phyloP scores from a whole-genome alignment of 1,140 invertebrate species.

The Drosophila yakuba region DNA sequence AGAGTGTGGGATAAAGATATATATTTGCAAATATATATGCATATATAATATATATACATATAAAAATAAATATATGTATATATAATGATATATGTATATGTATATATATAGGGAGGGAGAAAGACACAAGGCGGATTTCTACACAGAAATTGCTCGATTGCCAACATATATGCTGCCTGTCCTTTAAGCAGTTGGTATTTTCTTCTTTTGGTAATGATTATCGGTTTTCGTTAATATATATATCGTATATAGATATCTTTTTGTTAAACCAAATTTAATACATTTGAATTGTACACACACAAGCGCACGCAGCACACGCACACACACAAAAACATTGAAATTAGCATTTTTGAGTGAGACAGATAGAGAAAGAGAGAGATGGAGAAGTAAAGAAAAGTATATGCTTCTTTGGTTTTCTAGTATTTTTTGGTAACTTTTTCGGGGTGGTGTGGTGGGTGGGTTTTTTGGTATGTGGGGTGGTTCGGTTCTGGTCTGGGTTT shows the following conservation, averaged over 20 bases:
- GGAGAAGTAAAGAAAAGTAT: slow-evolving; percentile 21
- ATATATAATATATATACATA: slow-evolving; percentile 4
- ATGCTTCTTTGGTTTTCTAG: slow-evolving; percentile 13
- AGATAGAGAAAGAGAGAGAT: slow-evolving; percentile 29
- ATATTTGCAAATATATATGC: slow-evolving; percentile 5
- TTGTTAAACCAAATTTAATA: slow-evolving; percentile 81
- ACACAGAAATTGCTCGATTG: slow-evolving; percentile 84
- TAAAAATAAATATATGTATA: slow-evolving; percentile 6
- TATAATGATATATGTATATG: slow-evolving; percentile 6
- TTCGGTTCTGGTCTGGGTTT: slow-evolving; percentile 27
- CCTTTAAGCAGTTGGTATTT: slow-evolving; percentile 57
- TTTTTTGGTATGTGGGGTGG: slow-evolving; percentile 29
- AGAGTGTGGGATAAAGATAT: slow-evolving; percentile 4
- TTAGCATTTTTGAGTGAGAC: slow-evolving; percentile 60
- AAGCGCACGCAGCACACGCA: slow-evolving; percentile 46
- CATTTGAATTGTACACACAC: slow-evolving; percentile 69
- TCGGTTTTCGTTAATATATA: slow-evolving; percentile 57
- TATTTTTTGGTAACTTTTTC: slow-evolving; percentile 20
- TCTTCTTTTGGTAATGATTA: slow-evolving; percentile 29
- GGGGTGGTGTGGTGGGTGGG: slow-evolving; percentile 42
- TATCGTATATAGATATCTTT: slow-evolving; percentile 46
- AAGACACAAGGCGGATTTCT: slow-evolving; percentile 49
- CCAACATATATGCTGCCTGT: slow-evolving; percentile 85
- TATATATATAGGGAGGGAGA: slow-evolving; percentile 3
- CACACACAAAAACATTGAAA: slow-evolving; percentile 78